Conservation (phyloP, 2,797 vertebrate genomes). For the Urocyon cinereoargenteus region DNA sequence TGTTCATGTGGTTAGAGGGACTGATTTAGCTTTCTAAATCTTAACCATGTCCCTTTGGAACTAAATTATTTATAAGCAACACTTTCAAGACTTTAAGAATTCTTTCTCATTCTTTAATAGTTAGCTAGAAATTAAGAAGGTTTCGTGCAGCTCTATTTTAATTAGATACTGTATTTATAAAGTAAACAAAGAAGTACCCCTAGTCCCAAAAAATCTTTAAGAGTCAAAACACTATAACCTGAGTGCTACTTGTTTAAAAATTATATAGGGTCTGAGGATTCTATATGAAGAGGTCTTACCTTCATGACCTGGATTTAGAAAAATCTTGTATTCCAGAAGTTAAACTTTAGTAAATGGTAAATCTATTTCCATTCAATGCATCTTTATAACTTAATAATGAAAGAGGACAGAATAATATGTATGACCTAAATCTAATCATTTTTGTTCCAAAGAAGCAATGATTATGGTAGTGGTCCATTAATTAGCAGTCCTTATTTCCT, state of each 20-base stretch:
- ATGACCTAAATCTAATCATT: slow-evolving; percentile 71
- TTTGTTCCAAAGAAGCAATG: slow-evolving; percentile 71
- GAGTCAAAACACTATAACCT: neutral
- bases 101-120: slow-evolving; percentile 10
- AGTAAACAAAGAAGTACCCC: neutral
- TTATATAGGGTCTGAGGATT: neutral
- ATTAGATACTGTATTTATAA: neutral
- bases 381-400: slow-evolving; percentile 59
- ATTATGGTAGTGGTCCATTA: slow-evolving; percentile 54
- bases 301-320: slow-evolving; percentile 28
- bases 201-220: neutral
- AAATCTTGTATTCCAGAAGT: neutral
- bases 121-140: slow-evolving; percentile 4
- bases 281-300: neutral
- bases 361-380: slow-evolving; percentile 37
- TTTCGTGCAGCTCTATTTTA: neutral
- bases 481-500: slow-evolving; percentile 72
- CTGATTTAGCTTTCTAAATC: slow-evolving; percentile 29
- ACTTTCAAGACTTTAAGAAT: slow-evolving; percentile 15
- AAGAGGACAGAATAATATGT: slow-evolving; percentile 54
- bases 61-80: slow-evolving; percentile 34
- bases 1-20: neutral
- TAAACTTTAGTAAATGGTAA: slow-evolving; percentile 42
- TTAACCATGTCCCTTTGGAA: neutral
- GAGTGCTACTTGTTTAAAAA: slow-evolving; percentile 17